Percentiles rank a stretch among this genome's conserved stretches.
phyloP scores from a whole-genome alignment of 2,888 invertebrate genomes.

The Drosophila neonasuta region DNA sequence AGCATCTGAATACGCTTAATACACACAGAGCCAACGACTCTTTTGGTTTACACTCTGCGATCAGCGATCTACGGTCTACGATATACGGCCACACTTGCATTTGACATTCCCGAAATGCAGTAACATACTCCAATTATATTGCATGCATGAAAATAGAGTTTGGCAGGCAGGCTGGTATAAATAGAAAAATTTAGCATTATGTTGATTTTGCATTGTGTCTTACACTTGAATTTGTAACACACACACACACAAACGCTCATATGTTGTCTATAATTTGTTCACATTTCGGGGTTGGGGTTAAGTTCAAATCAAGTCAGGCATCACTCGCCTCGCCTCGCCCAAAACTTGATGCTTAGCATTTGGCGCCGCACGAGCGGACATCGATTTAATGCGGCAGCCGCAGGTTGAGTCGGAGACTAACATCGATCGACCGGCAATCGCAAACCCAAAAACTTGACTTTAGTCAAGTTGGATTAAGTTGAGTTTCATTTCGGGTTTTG shows the following conservation, averaged over 20 bases:
- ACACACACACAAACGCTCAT: not conserved
- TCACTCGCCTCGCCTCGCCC: not conserved
- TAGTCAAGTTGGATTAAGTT: slow-evolving; percentile 7
- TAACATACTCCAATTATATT: slow-evolving; percentile 13
- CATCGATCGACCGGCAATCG: slow-evolving; percentile 17
- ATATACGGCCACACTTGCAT: not conserved
- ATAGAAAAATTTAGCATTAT: slow-evolving; percentile 17
- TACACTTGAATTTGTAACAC: not conserved
- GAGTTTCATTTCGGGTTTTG: slow-evolving; percentile 25
- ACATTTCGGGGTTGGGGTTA: slow-evolving; percentile 53
- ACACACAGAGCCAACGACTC: slow-evolving; percentile 2
- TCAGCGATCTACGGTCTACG: not conserved
- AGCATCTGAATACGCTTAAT: slow-evolving; percentile 24
- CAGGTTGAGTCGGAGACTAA: slow-evolving; percentile 10
- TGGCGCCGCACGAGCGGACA: slow-evolving; percentile 50
- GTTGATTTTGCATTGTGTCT: slow-evolving; percentile 23
- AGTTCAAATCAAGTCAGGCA: slow-evolving; percentile 40
- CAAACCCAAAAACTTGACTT: not conserved
- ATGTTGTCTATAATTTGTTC: slow-evolving; percentile 16
- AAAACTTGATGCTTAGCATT: slow-evolving; percentile 34
- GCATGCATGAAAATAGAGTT: slow-evolving; percentile 15
- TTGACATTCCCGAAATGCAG: slow-evolving; percentile 27
- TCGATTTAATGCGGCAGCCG: slow-evolving; percentile 23
- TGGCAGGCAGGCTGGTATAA: slow-evolving; percentile 2
- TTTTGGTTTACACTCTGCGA: not conserved